phyloP scores from a whole-genome alignment of 2,797 vertebrate genomes.

The Thunnus albacares region DNA sequence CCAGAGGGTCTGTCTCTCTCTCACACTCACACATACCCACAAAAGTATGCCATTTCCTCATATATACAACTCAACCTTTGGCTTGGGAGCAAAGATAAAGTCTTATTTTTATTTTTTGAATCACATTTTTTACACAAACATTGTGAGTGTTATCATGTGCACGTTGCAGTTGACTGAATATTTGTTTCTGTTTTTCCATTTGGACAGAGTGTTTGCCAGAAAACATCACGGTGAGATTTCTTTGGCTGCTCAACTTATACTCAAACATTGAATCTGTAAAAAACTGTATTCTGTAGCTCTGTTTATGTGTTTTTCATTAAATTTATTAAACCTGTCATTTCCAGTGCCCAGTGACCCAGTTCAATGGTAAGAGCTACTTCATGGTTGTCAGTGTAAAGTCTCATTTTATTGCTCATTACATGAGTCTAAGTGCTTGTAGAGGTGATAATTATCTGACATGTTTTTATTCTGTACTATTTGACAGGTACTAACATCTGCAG shows the following conservation, averaged over 20 bases:
- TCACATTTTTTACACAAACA: background rate
- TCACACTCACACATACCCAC: background rate
- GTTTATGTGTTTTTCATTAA: background rate
- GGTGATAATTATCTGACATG: background rate
- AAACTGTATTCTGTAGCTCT: background rate
- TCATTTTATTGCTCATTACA: background rate
- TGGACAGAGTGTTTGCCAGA: conserved; percentile 70
- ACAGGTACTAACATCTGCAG: conserved; percentile 73
- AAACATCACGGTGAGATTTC: conserved; percentile 67
- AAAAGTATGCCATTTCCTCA: background rate
- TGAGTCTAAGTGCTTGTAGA: background rate
- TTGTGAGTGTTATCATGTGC: background rate
- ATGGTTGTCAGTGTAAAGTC: background rate
- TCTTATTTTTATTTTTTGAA: background rate
- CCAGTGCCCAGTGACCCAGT: conserved; percentile 74
- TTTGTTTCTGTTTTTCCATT: background rate
- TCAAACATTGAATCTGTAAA: background rate
- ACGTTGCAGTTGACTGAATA: background rate
- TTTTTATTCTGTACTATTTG: conserved; percentile 7
- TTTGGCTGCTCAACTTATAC: background rate
- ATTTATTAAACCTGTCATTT: conserved; percentile 7
- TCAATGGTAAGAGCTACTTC: conserved; percentile 71
- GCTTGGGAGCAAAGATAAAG: too few species aligned
- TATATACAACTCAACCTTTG: background rate
- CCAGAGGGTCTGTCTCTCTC: conserved; percentile 70